Evolutionary conservation across 2,113 vertebrate genomes (phyloP).

Genomic region (Tinamus guttatus): DNA sequence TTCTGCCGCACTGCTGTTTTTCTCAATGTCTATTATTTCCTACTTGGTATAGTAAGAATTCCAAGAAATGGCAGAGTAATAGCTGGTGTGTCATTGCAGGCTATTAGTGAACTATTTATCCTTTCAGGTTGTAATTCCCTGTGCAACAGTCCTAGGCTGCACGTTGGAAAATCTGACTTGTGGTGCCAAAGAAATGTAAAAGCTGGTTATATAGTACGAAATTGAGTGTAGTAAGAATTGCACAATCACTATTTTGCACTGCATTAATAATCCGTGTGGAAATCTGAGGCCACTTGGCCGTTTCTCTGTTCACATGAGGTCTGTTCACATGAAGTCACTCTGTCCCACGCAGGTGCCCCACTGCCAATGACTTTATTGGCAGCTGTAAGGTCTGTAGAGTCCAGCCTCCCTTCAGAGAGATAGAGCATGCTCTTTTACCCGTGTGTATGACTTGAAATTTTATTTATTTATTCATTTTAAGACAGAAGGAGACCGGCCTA

Average conservation of each 20-base stretch:
- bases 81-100: neutral
- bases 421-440: neutral
- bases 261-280: neutral
- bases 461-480: neutral
- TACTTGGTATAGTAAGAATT: neutral
- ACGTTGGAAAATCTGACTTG: constrained; percentile 3
- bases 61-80: neutral
- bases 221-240: constrained; percentile 33
- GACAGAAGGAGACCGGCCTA: neutral
- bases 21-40: constrained; percentile 5
- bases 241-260: neutral
- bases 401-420: neutral
- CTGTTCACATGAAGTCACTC: no score
- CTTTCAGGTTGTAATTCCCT: constrained; percentile 11
- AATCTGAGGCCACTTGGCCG: neutral
- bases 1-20: neutral
- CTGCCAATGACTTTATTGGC: neutral
- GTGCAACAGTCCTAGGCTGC: neutral
- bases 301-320: neutral
- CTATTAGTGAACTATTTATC: neutral
- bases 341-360: neutral
- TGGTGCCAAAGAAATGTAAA: neutral
- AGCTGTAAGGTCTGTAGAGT: neutral
- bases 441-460: neutral
- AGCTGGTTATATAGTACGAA: neutral